Evolutionary conservation across 2,797 vertebrate species (phyloP).

Genomic region (Diplodus sargus): DNA sequence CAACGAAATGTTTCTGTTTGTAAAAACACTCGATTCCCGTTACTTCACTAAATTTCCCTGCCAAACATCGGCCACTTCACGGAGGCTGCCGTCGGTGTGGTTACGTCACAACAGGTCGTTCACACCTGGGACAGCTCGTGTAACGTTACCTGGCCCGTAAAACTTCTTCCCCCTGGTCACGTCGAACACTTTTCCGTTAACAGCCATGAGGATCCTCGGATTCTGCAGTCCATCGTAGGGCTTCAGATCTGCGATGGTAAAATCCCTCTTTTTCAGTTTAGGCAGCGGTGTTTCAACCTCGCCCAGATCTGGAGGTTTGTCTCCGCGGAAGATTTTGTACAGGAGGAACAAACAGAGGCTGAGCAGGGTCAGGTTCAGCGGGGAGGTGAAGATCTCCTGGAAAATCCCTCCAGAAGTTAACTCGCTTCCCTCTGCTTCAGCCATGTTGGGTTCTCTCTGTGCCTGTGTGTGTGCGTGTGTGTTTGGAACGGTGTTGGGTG

Average conservation of each 20-base stretch:
- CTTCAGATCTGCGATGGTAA: conserved; percentile 88
- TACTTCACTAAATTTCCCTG: accelerated
- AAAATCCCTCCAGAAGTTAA: conserved; percentile 84
- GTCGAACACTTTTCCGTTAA: conserved; percentile 96
- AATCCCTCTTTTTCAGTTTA: conserved; percentile 91
- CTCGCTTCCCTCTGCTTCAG: conserved; percentile 77
- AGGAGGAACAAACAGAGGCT: conserved; percentile 92
- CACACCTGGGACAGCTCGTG: background rate
- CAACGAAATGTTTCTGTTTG: accelerated
- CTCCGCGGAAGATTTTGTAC: conserved; percentile 94
- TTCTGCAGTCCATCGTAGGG: conserved; percentile 88
- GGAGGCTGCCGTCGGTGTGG: background rate
- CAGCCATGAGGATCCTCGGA: conserved; percentile 93
- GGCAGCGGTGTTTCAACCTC: conserved; percentile 85
- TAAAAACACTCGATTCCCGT: accelerated
- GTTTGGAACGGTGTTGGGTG: background rate
- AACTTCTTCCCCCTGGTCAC: conserved; percentile 94
- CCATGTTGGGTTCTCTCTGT: conserved; percentile 79
- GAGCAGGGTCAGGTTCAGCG: conserved; percentile 92
- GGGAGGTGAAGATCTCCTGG: conserved; percentile 92
- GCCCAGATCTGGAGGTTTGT: conserved; percentile 80
- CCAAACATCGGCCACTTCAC: too few species aligned
- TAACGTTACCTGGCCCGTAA: conserved; percentile 91
- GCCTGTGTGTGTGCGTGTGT: background rate
- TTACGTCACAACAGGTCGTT: background rate